Conservation (phyloP, 2,113 vertebrate genomes). For the Callionymus lyra region DNA sequence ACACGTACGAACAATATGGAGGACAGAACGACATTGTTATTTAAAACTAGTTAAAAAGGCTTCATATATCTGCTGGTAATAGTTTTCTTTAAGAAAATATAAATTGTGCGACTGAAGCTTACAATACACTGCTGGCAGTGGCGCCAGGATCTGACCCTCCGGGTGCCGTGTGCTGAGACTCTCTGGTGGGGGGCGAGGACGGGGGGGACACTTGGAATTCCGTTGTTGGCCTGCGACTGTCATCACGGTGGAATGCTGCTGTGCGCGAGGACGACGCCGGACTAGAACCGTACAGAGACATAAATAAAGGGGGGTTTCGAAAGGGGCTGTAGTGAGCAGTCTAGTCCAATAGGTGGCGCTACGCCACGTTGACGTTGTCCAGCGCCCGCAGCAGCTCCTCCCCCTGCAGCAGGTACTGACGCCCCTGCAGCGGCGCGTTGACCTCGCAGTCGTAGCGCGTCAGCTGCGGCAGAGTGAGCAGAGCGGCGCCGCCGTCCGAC, state of each 20-base stretch:
- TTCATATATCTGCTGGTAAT: conserved; percentile 70
- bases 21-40: conserved; percentile 65
- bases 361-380: conserved; percentile 84
- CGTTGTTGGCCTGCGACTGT: conserved; percentile 34
- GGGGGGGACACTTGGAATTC: background rate
- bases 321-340: conserved; percentile 76
- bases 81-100: conserved; percentile 67
- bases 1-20: conserved; percentile 52
- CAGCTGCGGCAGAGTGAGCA: conserved; percentile 76
- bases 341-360: conserved; percentile 58
- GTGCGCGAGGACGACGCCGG: conserved; percentile 54
- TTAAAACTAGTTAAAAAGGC: conserved; percentile 89
- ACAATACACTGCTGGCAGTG: conserved; percentile 66
- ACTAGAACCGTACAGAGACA: conserved; percentile 39
- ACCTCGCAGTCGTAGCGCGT: conserved; percentile 94
- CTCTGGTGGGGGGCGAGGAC: conserved; percentile 18
- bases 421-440: conserved; percentile 84
- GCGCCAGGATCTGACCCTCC: conserved; percentile 32
- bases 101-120: conserved; percentile 71
- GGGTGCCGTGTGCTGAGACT: conserved; percentile 52
- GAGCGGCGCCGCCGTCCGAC: conserved; percentile 68
- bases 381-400: conserved; percentile 89
- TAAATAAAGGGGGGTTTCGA: conserved; percentile 47
- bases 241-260: conserved; percentile 55
- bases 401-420: conserved; percentile 87